Evolutionary conservation across 2,797 vertebrate species (phyloP).

Genomic region (Alectoris magna): DNA sequence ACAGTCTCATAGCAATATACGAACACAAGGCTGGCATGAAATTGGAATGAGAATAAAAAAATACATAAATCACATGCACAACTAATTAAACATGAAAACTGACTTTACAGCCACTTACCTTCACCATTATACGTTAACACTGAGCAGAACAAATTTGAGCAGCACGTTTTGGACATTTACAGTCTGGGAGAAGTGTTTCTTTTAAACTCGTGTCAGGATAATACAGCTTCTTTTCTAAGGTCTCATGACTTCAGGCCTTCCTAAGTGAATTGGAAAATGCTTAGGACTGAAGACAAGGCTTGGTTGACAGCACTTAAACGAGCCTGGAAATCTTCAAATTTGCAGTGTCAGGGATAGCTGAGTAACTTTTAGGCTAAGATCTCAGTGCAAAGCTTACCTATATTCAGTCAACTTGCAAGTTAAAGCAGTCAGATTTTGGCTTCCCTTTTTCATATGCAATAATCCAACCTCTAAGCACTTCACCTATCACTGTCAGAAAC

Average conservation of each 20-base stretch:
- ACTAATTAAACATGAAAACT: constrained; percentile 41
- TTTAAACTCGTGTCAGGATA: constrained; percentile 17
- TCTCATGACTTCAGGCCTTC: constrained; percentile 39
- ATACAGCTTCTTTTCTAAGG: constrained; percentile 35
- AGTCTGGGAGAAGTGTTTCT: constrained; percentile 38
- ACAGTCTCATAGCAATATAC: background rate
- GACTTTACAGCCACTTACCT: constrained; percentile 51
- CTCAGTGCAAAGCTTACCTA: background rate
- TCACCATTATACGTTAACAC: constrained; percentile 19
- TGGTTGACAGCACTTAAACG: constrained; percentile 51
- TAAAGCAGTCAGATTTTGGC: constrained; percentile 10
- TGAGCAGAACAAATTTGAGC: constrained; percentile 28
- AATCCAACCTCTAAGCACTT: background rate
- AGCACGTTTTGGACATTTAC: constrained; percentile 9
- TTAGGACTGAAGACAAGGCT: constrained; percentile 55
- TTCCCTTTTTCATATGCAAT: background rate
- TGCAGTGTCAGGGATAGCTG: background rate
- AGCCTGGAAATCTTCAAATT: constrained; percentile 59
- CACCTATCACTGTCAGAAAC: background rate
- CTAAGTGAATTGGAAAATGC: constrained; percentile 40
- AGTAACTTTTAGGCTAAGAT: background rate
- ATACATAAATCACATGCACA: background rate
- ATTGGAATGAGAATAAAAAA: constrained; percentile 14
- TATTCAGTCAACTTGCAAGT: background rate
- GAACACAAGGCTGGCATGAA: constrained; percentile 23